phyloP scores from a whole-genome alignment of 2,113 vertebrate species.

The Eupsittula cactorum region DNA sequence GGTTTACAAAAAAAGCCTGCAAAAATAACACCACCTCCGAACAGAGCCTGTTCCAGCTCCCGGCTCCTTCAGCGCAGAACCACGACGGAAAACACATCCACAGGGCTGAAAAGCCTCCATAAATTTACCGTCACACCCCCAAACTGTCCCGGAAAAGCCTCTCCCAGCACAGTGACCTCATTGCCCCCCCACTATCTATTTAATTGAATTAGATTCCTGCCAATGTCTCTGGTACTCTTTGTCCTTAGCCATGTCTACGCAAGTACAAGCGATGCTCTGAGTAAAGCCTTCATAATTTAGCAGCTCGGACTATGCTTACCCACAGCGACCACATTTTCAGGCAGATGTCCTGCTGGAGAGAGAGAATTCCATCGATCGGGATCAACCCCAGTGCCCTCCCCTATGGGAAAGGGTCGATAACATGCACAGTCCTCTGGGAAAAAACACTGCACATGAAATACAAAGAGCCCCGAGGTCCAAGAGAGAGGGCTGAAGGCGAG shows the following conservation, averaged over 20 bases:
- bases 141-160: neutral
- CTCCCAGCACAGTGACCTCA: neutral
- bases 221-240: neutral
- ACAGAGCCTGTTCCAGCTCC: neutral
- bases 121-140: neutral
- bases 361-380: neutral
- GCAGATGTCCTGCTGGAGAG: neutral
- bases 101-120: neutral
- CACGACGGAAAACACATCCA: neutral
- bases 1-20: conserved; percentile 21
- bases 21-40: neutral
- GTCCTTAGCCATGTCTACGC: neutral
- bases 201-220: neutral
- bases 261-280: neutral
- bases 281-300: neutral
- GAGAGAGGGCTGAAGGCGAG: neutral
- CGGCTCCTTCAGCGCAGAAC: neutral
- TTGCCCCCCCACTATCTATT: accelerated
- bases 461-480: neutral
- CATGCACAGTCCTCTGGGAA: neutral
- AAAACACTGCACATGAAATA: neutral
- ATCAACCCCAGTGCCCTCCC: neutral
- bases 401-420: neutral
- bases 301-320: conserved; percentile 11
- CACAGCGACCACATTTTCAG: neutral